These are phyloP conservation scores for Piliocolobus tephrosceles DNA, from an alignment of 2,113 vertebrate species.

Conservation along the genomic window DNA sequence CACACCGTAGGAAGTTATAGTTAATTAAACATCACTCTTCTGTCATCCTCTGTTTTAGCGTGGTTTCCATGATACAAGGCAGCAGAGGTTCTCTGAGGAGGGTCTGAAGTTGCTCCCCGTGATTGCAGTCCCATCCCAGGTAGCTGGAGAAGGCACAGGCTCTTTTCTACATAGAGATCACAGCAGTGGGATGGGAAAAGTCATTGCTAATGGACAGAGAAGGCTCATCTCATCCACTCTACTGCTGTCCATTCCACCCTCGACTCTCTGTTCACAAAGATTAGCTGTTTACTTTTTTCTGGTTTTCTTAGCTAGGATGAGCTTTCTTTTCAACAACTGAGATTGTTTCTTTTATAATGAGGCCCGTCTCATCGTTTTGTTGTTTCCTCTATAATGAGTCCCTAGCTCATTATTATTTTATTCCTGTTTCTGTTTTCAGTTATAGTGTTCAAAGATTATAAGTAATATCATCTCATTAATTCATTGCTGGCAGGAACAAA, in stretches of 20 bases:
- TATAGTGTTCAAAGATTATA: slow-evolving; percentile 17
- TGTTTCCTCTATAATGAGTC: slow-evolving; percentile 18
- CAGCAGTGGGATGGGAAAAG: too few species aligned
- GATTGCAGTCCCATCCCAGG: rapidly evolving
- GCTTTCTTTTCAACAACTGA: not conserved
- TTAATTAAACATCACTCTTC: not conserved
- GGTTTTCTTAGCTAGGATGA: not conserved
- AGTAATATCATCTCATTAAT: slow-evolving; percentile 61
- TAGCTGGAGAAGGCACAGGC: too few species aligned
- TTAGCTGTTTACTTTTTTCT: not conserved
- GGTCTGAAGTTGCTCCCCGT: not conserved
- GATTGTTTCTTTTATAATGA: slow-evolving; percentile 7
- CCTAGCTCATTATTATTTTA: not conserved
- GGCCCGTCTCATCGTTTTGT: not conserved
- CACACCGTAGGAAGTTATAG: not conserved
- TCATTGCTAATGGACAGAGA: rapidly evolving
- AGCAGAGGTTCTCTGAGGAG: not conserved
- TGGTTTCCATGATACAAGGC: not conserved
- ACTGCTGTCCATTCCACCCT: rapidly evolving
- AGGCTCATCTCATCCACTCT: rapidly evolving
- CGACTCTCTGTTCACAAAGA: rapidly evolving
- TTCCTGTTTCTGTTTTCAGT: slow-evolving; percentile 47
- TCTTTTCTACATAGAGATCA: rapidly evolving
- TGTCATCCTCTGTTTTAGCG: not conserved
- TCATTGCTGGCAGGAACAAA: slow-evolving; percentile 50